phyloP scores from a whole-genome alignment of 1,140 invertebrate genomes.

The Papilio glaucus region DNA sequence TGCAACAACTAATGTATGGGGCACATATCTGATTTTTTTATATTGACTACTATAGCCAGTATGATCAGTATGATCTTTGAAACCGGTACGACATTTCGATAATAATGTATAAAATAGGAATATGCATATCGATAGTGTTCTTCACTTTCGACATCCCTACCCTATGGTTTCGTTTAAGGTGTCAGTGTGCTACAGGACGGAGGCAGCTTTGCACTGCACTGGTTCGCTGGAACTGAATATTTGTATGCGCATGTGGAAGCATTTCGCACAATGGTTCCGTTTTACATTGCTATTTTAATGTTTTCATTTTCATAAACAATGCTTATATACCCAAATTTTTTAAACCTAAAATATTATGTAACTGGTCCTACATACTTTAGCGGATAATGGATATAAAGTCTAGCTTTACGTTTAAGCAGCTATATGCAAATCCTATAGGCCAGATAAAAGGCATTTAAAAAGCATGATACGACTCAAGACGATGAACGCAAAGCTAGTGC shows the following conservation, averaged over 20 bases:
- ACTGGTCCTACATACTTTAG: background rate
- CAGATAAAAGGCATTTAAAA: background rate
- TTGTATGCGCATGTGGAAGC: background rate
- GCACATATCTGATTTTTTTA: too few species aligned
- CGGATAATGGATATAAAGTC: background rate
- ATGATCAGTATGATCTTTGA: too few species aligned
- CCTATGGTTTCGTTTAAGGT: slow-evolving; percentile 22
- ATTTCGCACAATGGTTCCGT: slow-evolving; percentile 1
- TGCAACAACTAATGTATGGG: too few species aligned
- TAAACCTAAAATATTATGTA: background rate
- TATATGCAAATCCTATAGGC: background rate
- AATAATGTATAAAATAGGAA: background rate
- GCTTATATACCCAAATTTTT: background rate
- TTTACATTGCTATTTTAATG: background rate
- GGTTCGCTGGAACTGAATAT: background rate
- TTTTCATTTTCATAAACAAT: background rate
- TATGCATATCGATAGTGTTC: background rate
- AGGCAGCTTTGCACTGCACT: background rate
- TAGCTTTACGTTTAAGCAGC: background rate
- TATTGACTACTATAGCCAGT: too few species aligned
- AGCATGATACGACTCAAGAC: background rate
- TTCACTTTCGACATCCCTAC: background rate
- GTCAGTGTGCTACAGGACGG: slow-evolving; percentile 26
- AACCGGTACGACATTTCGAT: too few species aligned
- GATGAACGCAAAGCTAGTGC: background rate